These are phyloP conservation scores for Trichogramma evanescens DNA, from an alignment of 2,888 invertebrate species.

Conservation along the genomic window DNA sequence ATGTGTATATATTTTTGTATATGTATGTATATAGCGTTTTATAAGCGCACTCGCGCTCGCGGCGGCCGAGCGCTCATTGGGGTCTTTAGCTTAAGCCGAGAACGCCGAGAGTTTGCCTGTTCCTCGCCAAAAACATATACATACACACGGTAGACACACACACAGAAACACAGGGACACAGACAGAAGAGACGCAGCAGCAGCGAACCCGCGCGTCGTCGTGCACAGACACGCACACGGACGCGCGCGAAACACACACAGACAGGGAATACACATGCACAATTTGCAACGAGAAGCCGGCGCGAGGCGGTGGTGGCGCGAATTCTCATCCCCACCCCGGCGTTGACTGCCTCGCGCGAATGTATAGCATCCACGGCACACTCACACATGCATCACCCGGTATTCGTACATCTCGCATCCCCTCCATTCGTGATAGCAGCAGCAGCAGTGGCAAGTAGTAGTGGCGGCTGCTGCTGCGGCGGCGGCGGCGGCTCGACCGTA, in stretches of 20 bases:
- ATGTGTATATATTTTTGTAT: no score
- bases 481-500: neutral
- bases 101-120: conserved; percentile 14
- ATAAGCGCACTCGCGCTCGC: conserved; percentile 12
- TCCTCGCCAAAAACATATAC: conserved; percentile 10
- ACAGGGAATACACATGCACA: neutral
- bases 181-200: neutral
- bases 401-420: no score
- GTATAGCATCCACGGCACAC: no score
- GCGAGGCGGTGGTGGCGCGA: no score
- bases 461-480: no score
- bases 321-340: no score
- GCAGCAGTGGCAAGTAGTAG: no score
- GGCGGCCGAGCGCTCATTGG: conserved; percentile 23
- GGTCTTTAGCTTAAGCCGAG: neutral
- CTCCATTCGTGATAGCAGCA: no score
- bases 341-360: no score
- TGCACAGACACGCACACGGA: conserved; percentile 4
- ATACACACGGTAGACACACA: neutral
- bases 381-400: no score
- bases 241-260: conserved; percentile 14
- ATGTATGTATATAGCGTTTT: no score
- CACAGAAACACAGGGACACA: neutral
- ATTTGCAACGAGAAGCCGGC: no score
- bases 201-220: conserved; percentile 3